A percentile compares a stretch with the other conserved stretches of the same genome.
phyloP scores from a whole-genome alignment of 2,113 vertebrate species.

The Illadopsis cleaveri region DNA sequence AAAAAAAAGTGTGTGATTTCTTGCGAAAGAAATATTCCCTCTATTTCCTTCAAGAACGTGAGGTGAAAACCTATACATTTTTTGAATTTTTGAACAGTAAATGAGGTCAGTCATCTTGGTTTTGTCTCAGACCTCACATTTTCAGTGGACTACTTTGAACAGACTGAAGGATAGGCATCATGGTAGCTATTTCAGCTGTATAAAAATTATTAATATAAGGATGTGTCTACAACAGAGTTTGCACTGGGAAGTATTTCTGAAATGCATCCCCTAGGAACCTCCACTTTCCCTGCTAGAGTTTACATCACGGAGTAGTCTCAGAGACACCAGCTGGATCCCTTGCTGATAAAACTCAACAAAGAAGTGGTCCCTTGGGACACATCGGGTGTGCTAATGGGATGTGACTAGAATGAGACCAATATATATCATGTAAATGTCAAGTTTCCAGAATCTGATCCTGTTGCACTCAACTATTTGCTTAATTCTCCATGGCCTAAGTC shows the following conservation, averaged over 20 bases:
- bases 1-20: neutral
- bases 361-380: neutral
- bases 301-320: fast-evolving
- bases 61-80: neutral
- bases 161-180: neutral
- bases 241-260: neutral
- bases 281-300: neutral
- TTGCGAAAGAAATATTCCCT: neutral
- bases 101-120: neutral
- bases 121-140: neutral
- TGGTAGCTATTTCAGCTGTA: neutral
- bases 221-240: neutral
- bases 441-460: neutral
- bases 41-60: neutral
- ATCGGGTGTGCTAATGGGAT: neutral
- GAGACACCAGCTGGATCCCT: neutral
- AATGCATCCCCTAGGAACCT: neutral
- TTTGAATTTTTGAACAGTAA: neutral
- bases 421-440: fast-evolving
- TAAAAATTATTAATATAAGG: neutral
- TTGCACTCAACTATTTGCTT: neutral
- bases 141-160: neutral
- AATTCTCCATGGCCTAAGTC: neutral
- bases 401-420: neutral
- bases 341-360: neutral